phyloP scores from a whole-genome alignment of 2,797 vertebrate genomes.

The Coilia nasus region DNA sequence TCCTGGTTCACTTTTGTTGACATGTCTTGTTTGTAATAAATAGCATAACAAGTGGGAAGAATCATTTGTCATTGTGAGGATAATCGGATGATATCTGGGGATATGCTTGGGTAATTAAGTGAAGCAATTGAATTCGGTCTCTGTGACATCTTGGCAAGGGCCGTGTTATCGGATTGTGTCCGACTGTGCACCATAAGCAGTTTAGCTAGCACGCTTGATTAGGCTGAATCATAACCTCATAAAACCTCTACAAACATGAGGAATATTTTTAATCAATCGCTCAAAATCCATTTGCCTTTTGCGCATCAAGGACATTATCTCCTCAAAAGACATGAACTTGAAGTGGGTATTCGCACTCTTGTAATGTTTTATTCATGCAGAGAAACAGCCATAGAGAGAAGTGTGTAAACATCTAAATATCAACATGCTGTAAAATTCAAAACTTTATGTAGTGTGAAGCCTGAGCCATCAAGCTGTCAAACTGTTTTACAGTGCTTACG shows the following conservation, averaged over 20 bases:
- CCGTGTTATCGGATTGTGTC: slow-evolving; percentile 7
- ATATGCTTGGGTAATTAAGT: not conserved
- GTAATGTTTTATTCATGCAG: too few relatives aligned
- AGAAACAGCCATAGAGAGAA: too few relatives aligned
- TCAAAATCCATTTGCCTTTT: not conserved
- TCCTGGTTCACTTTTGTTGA: not conserved
- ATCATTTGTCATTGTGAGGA: not conserved
- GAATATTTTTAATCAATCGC: not conserved
- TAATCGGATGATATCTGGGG: not conserved
- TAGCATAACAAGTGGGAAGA: not conserved
- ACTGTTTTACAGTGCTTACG: not conserved
- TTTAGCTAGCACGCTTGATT: not conserved
- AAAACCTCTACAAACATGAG: not conserved
- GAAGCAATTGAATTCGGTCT: not conserved
- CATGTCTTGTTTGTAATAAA: not conserved
- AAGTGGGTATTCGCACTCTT: not conserved
- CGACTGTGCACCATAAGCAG: not conserved
- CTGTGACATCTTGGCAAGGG: not conserved
- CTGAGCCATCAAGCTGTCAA: not conserved
- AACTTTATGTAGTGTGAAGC: not conserved
- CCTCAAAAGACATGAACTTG: not conserved
- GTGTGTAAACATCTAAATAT: not conserved
- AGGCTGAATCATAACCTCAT: not conserved
- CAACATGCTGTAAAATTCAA: not conserved
- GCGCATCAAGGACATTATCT: not conserved